Evolutionary conservation across 2,888 invertebrate species (phyloP).

Genomic region (Temnothorax unifasciatus): DNA sequence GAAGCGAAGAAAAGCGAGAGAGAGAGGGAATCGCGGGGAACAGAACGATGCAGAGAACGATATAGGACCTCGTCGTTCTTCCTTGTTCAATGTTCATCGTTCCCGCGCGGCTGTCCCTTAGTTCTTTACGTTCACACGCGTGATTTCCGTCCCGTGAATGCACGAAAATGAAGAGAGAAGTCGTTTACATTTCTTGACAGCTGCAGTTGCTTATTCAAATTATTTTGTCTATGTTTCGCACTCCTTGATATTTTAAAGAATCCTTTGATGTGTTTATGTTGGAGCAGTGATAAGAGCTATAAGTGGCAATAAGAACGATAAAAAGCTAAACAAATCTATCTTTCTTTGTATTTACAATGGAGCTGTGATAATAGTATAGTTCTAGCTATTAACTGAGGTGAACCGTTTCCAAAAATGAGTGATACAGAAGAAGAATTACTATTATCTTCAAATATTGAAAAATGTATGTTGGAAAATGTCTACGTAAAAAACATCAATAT

Average conservation of each 20-base stretch:
- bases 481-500: too few relatives aligned
- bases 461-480: too few relatives aligned
- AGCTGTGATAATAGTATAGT: too few relatives aligned
- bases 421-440: too few relatives aligned
- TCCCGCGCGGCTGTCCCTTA: slow-evolving; percentile 6
- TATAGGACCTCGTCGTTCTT: background rate
- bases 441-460: too few relatives aligned
- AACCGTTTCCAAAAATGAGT: too few relatives aligned
- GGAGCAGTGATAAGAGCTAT: too few relatives aligned
- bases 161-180: background rate
- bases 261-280: background rate
- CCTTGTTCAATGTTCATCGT: background rate
- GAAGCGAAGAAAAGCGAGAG: slow-evolving; percentile 14
- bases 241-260: background rate
- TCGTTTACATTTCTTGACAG: slow-evolving; percentile 28
- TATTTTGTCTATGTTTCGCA: background rate
- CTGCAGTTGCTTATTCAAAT: slow-evolving; percentile 35
- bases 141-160: slow-evolving; percentile 26
- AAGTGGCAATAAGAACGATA: too few relatives aligned
- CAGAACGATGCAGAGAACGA: background rate
- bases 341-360: too few relatives aligned
- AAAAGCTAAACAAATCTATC: too few relatives aligned
- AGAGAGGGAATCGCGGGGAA: background rate
- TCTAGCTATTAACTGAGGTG: too few relatives aligned
- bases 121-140: background rate